Conservation (phyloP, 2,888 invertebrate species). For the Eupithecia insigniata region DNA sequence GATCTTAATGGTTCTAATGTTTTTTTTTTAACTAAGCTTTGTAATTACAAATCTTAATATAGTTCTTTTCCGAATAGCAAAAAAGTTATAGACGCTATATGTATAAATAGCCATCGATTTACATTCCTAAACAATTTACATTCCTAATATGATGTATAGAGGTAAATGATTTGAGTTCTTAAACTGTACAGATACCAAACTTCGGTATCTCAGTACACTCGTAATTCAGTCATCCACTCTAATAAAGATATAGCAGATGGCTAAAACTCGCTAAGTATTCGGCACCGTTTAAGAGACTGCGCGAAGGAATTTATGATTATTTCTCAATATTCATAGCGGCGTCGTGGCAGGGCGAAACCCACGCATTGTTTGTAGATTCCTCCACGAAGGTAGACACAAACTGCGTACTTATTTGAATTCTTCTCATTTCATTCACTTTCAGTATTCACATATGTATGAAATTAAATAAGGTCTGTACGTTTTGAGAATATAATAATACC, state of each 20-base stretch:
- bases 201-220: not conserved
- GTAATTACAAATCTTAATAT: not conserved
- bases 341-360: constrained; percentile 52
- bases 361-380: constrained; percentile 74
- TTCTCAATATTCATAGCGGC: constrained; percentile 77
- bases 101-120: too few species aligned
- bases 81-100: too few species aligned
- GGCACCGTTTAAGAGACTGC: constrained; percentile 55
- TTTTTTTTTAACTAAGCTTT: not conserved
- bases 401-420: constrained; percentile 77
- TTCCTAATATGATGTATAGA: too few species aligned
- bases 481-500: not conserved
- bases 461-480: constrained; percentile 2
- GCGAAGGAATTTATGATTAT: constrained; percentile 70
- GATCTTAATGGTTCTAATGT: not conserved
- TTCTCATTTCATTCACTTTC: constrained; percentile 63
- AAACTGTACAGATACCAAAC: not conserved
- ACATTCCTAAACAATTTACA: too few species aligned
- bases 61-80: too few species aligned
- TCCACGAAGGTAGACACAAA: constrained; percentile 67
- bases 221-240: constrained; percentile 7
- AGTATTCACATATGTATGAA: constrained; percentile 47
- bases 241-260: constrained; percentile 31
- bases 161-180: not conserved
- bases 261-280: constrained; percentile 59